phyloP scores from a whole-genome alignment of 2,888 invertebrate genomes.

The Drosophila rubida region DNA sequence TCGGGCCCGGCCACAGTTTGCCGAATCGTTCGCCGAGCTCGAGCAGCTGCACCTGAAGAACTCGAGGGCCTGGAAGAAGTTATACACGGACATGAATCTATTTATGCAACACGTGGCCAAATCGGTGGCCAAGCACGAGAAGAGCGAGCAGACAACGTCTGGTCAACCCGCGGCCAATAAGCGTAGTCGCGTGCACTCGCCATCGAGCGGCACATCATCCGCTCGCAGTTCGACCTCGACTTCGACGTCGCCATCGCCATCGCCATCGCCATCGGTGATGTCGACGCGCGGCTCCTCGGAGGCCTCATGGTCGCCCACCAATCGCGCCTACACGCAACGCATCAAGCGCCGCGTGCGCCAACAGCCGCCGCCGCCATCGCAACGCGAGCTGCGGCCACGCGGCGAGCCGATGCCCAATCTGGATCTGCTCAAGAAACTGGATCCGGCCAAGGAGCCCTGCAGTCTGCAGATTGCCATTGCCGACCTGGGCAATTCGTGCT shows the following conservation, averaged over 20 bases:
- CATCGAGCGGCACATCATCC: neutral
- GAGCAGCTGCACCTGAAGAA: neutral
- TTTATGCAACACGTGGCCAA: conserved; percentile 39
- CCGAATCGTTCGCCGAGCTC: neutral
- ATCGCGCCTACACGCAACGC: neutral
- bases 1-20: neutral
- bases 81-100: conserved; percentile 19
- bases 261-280: neutral
- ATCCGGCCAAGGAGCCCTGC: conserved; percentile 94
- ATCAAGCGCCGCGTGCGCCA: neutral
- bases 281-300: neutral
- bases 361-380: neutral
- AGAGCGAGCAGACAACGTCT: neutral
- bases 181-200: neutral
- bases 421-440: conserved; percentile 77
- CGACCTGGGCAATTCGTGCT: conserved; percentile 99
- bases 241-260: neutral
- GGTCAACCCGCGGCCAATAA: neutral
- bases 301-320: neutral
- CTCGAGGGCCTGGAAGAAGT: conserved; percentile 24
- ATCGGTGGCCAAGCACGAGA: neutral
- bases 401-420: neutral
- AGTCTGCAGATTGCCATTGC: conserved; percentile 98
- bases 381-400: neutral
- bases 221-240: neutral